phyloP scores from a whole-genome alignment of 2,113 vertebrate species.

The Ondatra zibethicus region DNA sequence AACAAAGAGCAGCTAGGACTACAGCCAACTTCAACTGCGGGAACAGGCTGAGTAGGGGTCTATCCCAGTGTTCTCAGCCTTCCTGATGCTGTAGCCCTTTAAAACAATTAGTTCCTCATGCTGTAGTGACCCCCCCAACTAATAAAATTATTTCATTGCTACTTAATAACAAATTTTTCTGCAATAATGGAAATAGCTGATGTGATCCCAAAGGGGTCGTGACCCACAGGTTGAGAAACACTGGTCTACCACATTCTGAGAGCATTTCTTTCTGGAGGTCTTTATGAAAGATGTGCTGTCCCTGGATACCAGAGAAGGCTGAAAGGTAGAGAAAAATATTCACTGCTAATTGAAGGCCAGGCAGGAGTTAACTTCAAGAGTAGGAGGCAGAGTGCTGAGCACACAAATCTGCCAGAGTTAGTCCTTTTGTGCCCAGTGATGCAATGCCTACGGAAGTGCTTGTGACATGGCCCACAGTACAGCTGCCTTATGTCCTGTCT shows the following conservation, averaged over 20 bases:
- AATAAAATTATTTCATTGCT: neutral
- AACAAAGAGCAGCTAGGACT: neutral
- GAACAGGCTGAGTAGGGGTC: too few relatives aligned
- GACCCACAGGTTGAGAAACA: neutral
- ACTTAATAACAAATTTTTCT: neutral
- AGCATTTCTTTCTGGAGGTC: neutral
- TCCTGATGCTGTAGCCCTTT: neutral
- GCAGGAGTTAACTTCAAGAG: neutral
- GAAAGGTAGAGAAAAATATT: neutral
- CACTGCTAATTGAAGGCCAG: neutral
- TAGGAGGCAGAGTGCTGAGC: neutral
- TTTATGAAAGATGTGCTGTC: neutral
- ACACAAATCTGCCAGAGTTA: neutral
- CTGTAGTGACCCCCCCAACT: neutral
- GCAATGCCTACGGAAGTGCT: neutral
- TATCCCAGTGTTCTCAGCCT: neutral
- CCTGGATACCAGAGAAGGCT: neutral
- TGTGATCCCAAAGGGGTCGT: neutral
- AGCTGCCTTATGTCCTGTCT: neutral
- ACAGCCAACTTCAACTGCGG: neutral
- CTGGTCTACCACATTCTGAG: neutral
- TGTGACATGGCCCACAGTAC: neutral
- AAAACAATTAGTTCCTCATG: neutral
- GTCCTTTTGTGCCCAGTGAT: rapidly evolving
- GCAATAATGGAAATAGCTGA: neutral